Base-by-base conservation (phyloP, 23 tunicate species). In the Clavelina lepadiformis region DNA sequence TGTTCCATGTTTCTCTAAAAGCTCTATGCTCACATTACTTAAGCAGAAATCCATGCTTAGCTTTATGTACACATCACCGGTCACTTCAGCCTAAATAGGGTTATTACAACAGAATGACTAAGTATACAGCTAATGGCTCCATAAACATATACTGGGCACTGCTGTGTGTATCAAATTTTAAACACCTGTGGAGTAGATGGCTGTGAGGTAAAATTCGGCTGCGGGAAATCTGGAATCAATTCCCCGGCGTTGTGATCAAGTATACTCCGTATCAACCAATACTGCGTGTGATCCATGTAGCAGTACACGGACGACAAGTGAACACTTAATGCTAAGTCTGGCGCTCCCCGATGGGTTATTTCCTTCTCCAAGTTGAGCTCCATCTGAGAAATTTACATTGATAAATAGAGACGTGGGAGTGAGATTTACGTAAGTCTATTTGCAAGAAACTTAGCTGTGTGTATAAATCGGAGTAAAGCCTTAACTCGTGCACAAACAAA, bases 281-380 rank as follows among this genome's bases (percentile, higher is more conserved):
- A 94, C 41, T 94, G 99, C 21, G 71, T 54, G 60, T 73, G 91
- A 54, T 94, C 78, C n/a, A 94, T 35, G 1, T 69, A 65, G 49
- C 94, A 94, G 31, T 86, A 68, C 0, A 89, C 91, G 2, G 92
- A 77, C 1, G 92, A 91, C 24, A 91, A 35, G 28, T 65, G 46
- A 20, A 74, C 97, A 58, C 97, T 81, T 18, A 89, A 24, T 2
- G 85, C 65, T 19, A 83, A 81, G 52, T 89, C 97, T 24, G 97
- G 97, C 13, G 77, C 72, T 30, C 72, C 65, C 47, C 69, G 19
- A 66, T 84, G 69, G 25, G 46, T 50, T 45, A 81, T 36, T 37
- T 89, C 97, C 70, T 94, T 91, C 30, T 94, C 91, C 57, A 94
- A 64, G 62, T 94, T 94, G 4, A 95, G 62, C 49, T 94, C 99